Evolutionary conservation across 2,797 vertebrate species (phyloP).

Genomic region (Diplodus puntazzo): DNA sequence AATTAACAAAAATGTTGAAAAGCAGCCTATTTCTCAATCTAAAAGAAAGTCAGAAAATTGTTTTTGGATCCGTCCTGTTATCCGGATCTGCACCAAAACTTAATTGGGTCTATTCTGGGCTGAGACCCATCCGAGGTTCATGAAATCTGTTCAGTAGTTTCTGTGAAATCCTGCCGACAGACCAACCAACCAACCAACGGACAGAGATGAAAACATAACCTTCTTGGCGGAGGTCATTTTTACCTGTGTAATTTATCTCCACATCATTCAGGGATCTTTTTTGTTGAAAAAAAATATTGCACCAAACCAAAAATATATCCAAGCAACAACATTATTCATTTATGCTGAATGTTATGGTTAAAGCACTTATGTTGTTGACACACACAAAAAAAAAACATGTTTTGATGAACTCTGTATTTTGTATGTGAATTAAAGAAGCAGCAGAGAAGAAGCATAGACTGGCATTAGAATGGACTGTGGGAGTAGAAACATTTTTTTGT

Average conservation of each 20-base stretch:
- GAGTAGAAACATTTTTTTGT: slow-evolving; percentile 27
- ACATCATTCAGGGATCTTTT: background rate
- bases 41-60: too few relatives aligned
- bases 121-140: too few relatives aligned
- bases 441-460: background rate
- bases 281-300: background rate
- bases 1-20: too few relatives aligned
- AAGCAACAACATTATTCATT: background rate
- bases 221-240: too few relatives aligned
- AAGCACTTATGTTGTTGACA: background rate
- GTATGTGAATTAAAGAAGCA: background rate
- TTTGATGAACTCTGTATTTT: background rate
- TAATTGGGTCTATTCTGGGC: too few relatives aligned
- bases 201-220: too few relatives aligned
- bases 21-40: too few relatives aligned
- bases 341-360: background rate
- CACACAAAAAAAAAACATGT: background rate
- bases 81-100: too few relatives aligned
- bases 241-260: background rate
- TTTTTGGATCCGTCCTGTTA: too few relatives aligned
- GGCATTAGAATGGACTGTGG: slow-evolving; percentile 9
- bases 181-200: too few relatives aligned
- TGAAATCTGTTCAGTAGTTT: too few relatives aligned
- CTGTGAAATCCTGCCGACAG: too few relatives aligned
- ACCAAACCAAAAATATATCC: background rate